Base-by-base conservation (phyloP, 1,140 invertebrate species). In the Trinorchestia longiramus region DNA sequence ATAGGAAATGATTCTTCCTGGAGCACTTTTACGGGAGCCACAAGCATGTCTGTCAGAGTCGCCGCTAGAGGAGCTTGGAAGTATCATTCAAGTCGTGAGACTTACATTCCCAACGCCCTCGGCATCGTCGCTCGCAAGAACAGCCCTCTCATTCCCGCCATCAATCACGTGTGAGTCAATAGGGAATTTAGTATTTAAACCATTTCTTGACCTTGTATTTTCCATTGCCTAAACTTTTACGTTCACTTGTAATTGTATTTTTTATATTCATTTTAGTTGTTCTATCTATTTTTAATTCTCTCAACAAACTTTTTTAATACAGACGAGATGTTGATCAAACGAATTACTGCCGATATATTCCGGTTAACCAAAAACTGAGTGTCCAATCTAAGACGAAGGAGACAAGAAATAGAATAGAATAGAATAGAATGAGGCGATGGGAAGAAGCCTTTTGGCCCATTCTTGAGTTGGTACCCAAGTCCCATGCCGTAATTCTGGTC, bases 121-220 rank as follows among this genome's bases (percentile, higher is more conserved):
- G 92, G 43, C 40, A 94, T 45, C 44, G 44, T 94, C 41, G 92
- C 44, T 47, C 43, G 92, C 8, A 94, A 94, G 44, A 47, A 94
- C 44, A 94, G 92, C 44, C 92, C 44, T 44, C 92, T 94, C 6
- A 94, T 47, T 40, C 92, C 43, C 4, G 43, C 92, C 44, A 94
- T 94, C 44, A 94, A 94, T 44, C 4, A 47, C 40, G 19, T 94
- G 92, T 94, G 92, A 94, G 92, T 45, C 43, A 47, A n/a, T 94
- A 17, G 23, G 42, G 41, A 36, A 90, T 42, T 43, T 28, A 11
- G 41, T 42, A 11, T 87, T n/a, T 41, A 87, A 87, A 87, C n/a
- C 11, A 42, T 19, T 41, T 41, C 41, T 41, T 90, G 4, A 42
- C 36, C 4, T 41, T 41, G 88, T 42, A 41, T 1, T 42, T 17